Conservation (phyloP, 2,888 invertebrate species). For the Pandemis corylana region DNA sequence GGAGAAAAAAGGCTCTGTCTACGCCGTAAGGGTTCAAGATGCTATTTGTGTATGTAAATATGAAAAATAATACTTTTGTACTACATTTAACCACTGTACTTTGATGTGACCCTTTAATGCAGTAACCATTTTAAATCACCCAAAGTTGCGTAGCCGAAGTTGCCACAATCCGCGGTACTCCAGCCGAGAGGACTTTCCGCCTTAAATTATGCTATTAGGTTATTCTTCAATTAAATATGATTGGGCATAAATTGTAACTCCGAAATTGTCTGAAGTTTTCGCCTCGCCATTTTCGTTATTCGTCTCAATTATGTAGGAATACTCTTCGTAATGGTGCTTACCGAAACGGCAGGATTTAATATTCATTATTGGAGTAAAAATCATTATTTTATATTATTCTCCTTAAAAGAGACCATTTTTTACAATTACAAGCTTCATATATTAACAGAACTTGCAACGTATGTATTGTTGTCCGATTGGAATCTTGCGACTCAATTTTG, state of each 20-base stretch:
- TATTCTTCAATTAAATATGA: slow-evolving; percentile 18
- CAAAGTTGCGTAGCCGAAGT: background rate
- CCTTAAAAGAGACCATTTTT: background rate
- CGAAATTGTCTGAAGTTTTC: slow-evolving; percentile 15
- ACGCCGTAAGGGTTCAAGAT: too few relatives aligned
- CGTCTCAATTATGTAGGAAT: slow-evolving; percentile 32
- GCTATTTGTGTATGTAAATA: too few relatives aligned
- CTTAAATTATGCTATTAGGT: slow-evolving; percentile 18
- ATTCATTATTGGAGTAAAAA: slow-evolving; percentile 23
- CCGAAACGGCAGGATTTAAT: slow-evolving; percentile 13
- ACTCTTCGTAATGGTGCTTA: slow-evolving; percentile 25
- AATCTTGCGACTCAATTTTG: too few relatives aligned
- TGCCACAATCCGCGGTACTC: background rate
- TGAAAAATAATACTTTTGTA: too few relatives aligned
- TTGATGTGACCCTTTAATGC: background rate
- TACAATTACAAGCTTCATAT: too few relatives aligned
- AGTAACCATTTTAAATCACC: background rate
- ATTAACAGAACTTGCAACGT: too few relatives aligned
- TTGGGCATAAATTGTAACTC: slow-evolving; percentile 19
- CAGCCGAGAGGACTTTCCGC: background rate
- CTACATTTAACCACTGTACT: background rate
- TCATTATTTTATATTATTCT: background rate
- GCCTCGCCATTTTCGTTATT: slow-evolving; percentile 26
- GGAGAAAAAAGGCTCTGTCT: too few relatives aligned
- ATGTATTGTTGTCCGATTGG: too few relatives aligned